phyloP scores from a whole-genome alignment of 2,888 invertebrate species.

The Malachius bipustulatus region DNA sequence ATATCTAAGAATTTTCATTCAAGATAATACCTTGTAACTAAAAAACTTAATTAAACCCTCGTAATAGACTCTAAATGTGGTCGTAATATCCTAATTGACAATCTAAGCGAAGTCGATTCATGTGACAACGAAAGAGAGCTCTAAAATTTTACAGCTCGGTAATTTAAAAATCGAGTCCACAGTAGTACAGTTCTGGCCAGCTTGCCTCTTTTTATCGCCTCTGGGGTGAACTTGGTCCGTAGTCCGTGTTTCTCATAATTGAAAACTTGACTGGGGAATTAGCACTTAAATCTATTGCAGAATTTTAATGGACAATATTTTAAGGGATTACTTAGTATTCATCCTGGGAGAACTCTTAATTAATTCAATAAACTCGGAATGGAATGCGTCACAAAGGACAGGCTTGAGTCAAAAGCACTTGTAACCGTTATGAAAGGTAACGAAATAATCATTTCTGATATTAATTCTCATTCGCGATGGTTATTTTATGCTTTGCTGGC shows the following conservation, averaged over 20 bases:
- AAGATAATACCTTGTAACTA: too few species aligned
- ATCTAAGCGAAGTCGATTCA: too few species aligned
- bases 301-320: slow-evolving; percentile 27
- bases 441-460: slow-evolving; percentile 1
- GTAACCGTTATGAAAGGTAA: slow-evolving; percentile 3
- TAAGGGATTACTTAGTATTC: slow-evolving; percentile 25
- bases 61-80: too few species aligned
- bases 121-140: too few species aligned
- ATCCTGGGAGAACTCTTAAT: slow-evolving; percentile 23
- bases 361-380: slow-evolving; percentile 23
- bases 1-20: too few species aligned
- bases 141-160: too few species aligned
- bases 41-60: too few species aligned
- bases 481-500: too few species aligned
- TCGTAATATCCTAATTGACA: too few species aligned
- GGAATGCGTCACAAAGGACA: not conserved
- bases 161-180: too few species aligned
- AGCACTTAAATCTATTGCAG: slow-evolving; percentile 26
- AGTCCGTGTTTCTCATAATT: slow-evolving; percentile 25
- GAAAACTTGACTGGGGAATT: slow-evolving; percentile 25
- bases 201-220: slow-evolving; percentile 15
- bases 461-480: too few species aligned
- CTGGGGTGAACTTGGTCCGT: slow-evolving; percentile 15
- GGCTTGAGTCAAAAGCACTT: not conserved
- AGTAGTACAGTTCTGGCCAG: too few species aligned